phyloP scores from a whole-genome alignment of 2,113 vertebrate genomes.

The Oreochromis niloticus region DNA sequence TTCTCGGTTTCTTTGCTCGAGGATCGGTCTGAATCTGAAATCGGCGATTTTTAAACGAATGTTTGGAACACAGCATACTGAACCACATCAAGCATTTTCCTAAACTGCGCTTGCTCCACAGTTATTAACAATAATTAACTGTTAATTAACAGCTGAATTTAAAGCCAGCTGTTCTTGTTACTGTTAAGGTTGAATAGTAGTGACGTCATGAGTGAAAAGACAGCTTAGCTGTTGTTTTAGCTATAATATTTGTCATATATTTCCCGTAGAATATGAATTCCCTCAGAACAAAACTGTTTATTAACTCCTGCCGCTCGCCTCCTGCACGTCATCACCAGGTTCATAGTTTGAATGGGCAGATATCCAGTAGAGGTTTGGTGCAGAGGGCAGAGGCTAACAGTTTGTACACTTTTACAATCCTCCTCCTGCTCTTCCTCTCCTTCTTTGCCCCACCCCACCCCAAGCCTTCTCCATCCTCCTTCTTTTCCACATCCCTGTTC shows the following conservation, averaged over 20 bases:
- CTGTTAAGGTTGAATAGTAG: neutral
- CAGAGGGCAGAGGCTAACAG: too few species aligned
- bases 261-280: fast-evolving
- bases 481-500: neutral
- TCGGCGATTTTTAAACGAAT: neutral
- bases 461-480: neutral
- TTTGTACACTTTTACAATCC: neutral
- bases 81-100: neutral
- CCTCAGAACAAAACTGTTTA: neutral
- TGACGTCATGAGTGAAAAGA: neutral
- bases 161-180: neutral
- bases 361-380: neutral
- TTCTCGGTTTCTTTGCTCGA: neutral
- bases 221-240: neutral
- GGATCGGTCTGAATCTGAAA: neutral
- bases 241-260: neutral
- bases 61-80: neutral
- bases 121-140: neutral
- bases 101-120: neutral
- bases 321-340: neutral
- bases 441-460: neutral
- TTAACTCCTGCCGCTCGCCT: neutral
- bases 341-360: neutral
- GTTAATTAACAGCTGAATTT: neutral
- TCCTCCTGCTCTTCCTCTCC: neutral